These are phyloP conservation scores for Epinotia demarniana DNA, from an alignment of 2,888 invertebrate species.

Conservation along the genomic window DNA sequence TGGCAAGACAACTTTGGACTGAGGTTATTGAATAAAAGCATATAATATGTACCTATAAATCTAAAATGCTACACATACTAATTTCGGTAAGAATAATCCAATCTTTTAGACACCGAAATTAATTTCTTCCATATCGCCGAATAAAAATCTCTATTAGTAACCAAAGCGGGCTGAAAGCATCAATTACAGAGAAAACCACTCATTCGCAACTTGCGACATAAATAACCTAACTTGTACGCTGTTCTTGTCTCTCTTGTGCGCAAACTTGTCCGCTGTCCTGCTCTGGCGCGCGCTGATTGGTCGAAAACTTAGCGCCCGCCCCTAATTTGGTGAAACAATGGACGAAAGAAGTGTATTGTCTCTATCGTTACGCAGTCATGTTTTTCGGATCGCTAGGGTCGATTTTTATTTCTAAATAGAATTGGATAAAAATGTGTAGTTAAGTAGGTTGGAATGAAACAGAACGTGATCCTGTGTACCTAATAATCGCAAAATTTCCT, in stretches of 20 bases:
- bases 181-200: slow-evolving; percentile 39
- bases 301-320: slow-evolving; percentile 52
- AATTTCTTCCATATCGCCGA: slow-evolving; percentile 17
- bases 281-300: slow-evolving; percentile 50
- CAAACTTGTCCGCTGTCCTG: slow-evolving; percentile 38
- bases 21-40: too few relatives aligned
- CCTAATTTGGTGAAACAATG: slow-evolving; percentile 52
- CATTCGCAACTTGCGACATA: slow-evolving; percentile 40
- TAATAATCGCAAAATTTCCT: too few relatives aligned
- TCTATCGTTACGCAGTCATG: slow-evolving; percentile 26
- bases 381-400: slow-evolving; percentile 28
- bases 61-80: too few relatives aligned
- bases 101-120: slow-evolving; percentile 7
- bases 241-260: slow-evolving; percentile 44
- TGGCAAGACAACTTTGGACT: too few relatives aligned
- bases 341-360: slow-evolving; percentile 48
- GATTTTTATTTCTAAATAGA: too few relatives aligned
- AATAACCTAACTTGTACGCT: slow-evolving; percentile 38
- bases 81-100: background rate
- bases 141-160: slow-evolving; percentile 38
- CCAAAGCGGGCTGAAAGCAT: slow-evolving; percentile 36
- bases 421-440: too few relatives aligned
- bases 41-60: too few relatives aligned
- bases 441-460: too few relatives aligned
- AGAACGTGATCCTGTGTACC: too few relatives aligned